Conservation (phyloP, 2,888 invertebrate species). For the Plebejus melissa region DNA sequence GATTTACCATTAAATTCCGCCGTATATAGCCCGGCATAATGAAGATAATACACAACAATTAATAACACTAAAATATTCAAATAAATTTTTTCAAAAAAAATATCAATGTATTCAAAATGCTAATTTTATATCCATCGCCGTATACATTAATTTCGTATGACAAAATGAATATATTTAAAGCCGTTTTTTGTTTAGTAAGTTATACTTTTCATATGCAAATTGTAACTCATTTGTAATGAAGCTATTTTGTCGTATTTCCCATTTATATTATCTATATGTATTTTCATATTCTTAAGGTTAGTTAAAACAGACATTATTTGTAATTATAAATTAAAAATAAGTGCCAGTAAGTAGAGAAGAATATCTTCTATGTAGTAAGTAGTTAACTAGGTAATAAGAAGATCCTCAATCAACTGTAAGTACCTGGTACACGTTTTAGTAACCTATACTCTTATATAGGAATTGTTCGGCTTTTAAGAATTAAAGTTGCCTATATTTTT, state of each 20-base stretch:
- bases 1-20: neutral
- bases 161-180: neutral
- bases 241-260: neutral
- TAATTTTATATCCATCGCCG: conserved; percentile 9
- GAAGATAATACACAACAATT: conserved; percentile 20
- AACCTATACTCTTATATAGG: too few species aligned
- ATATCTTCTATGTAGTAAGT: too few species aligned
- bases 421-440: too few species aligned
- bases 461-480: too few species aligned
- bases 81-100: conserved; percentile 32
- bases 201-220: conserved; percentile 13
- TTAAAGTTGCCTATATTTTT: too few species aligned
- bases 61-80: conserved; percentile 10
- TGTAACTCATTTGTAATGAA: neutral
- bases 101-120: conserved; percentile 9
- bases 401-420: too few species aligned
- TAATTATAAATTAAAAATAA: too few species aligned
- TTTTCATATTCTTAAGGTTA: neutral
- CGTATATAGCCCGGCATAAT: neutral
- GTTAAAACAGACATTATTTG: too few species aligned
- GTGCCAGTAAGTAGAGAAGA: too few species aligned
- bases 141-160: neutral
- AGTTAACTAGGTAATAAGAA: too few species aligned
- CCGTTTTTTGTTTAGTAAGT: neutral
- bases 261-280: neutral